These are phyloP conservation scores for Ceraclea dissimilis DNA, from an alignment of 2,888 invertebrate species.

Conservation along the genomic window DNA sequence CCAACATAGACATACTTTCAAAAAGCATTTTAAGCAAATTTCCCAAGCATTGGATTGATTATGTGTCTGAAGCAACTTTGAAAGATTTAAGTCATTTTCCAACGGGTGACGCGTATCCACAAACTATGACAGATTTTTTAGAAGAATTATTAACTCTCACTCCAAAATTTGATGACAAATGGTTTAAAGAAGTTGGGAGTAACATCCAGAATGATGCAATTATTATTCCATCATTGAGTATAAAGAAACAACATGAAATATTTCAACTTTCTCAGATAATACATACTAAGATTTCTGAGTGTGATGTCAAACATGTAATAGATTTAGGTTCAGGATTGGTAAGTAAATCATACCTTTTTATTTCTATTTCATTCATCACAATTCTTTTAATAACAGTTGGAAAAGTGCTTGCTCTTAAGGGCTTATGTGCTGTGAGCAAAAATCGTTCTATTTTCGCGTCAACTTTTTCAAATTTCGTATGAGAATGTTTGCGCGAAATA, in stretches of 20 bases:
- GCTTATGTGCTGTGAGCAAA: no score
- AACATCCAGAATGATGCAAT: no score
- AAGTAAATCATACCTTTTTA: no score
- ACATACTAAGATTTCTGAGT: slow-evolving; percentile 40
- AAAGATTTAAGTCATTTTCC: slow-evolving; percentile 27
- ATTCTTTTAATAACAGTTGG: no score
- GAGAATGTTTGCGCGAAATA: no score
- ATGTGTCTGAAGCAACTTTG: not conserved
- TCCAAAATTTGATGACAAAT: not conserved
- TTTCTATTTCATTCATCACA: no score
- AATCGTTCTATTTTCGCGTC: no score
- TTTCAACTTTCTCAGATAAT: slow-evolving; percentile 51
- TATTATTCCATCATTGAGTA: slow-evolving; percentile 33
- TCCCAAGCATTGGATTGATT: not conserved
- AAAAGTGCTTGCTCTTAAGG: no score
- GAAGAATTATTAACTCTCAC: not conserved
- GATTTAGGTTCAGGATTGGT: slow-evolving; percentile 73
- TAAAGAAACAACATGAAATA: slow-evolving; percentile 69
- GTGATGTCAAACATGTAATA: slow-evolving; percentile 48
- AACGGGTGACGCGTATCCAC: not conserved
- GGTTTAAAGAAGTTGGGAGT: not conserved
- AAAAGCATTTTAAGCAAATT: slow-evolving; percentile 41
- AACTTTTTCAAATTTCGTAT: no score
- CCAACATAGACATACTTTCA: slow-evolving; percentile 58
- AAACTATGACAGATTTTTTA: not conserved